Base-by-base conservation (phyloP, 2,113 vertebrate species). In the Triplophysa rosa region DNA sequence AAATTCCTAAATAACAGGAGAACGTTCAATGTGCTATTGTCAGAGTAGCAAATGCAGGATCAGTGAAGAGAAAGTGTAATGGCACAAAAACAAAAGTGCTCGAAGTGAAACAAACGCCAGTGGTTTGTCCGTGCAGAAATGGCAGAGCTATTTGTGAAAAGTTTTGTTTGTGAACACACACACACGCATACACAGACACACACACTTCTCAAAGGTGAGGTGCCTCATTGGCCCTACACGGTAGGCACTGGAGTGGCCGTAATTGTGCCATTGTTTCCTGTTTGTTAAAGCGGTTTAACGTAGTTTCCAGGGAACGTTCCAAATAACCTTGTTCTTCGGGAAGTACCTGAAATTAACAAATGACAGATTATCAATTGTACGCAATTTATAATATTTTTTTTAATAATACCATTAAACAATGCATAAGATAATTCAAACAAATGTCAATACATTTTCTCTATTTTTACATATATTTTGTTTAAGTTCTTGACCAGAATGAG, bases 291-390 rank as follows among this genome's bases (percentile, higher is more conserved):
- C 90, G 92, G 95, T 93, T 97, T 99, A 86, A 99, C 97, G 78
- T 99, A 99, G 93, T 99, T 99, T 93, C 98, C 98, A 54, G 98
- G 98, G 91, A 99, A 99, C 89, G 98, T 99, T 92, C 98, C 97
- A 90, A 99, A 99, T 88, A 95, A 92, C 92, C 95, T 98, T 90
- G 93, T 98, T 95, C 95, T 95, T 89, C 96, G 96, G 8, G 97
- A 99, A 62, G 96, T 99, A 89, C 98, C 98, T 99, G 13, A 37
- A 40, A 37, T 37, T 7, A 49, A 74, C 12, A 73, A 29, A 45
- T 11, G 19, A 62, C 2, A 21, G 29, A 29, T 29, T 29, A 29
- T 29, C 29, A 29, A 29, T 29, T 29, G 29, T 29, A 29, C 4
- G 29, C 29, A 29, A 29, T 29, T 29, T 29, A 29, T 29, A 29